These are phyloP conservation scores for Stenoptilia bipunctidactyla DNA, from an alignment of 2,888 invertebrate genomes.

Conservation along the genomic window DNA sequence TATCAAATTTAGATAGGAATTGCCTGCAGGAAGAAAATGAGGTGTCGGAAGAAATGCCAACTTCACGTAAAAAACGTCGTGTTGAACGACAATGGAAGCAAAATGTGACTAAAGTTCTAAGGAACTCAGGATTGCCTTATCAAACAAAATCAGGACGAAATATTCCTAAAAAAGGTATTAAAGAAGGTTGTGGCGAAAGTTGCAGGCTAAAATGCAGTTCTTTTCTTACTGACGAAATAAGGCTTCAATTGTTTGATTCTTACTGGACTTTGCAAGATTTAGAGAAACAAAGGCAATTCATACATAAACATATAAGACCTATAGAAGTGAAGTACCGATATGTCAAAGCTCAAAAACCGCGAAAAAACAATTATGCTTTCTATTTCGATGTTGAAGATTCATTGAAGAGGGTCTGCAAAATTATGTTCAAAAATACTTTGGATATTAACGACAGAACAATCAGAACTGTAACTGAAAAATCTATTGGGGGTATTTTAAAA, in stretches of 20 bases:
- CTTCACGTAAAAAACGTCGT: constrained; percentile 9
- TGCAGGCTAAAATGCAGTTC: constrained; percentile 7
- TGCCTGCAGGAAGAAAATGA: no score
- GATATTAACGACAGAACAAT: no score
- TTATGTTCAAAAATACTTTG: no score
- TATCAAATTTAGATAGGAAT: no score
- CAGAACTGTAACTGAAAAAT: constrained; percentile 10
- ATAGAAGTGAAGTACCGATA: constrained; percentile 8
- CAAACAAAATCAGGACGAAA: constrained; percentile 5
- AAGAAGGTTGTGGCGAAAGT: constrained; percentile 5
- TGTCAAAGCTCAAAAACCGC: constrained; percentile 4
- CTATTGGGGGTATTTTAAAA: constrained; percentile 6
- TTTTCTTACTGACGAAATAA: constrained; percentile 3
- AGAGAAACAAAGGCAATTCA: constrained; percentile 1
- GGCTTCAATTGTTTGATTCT: constrained; percentile 3
- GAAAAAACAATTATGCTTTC: constrained; percentile 9
- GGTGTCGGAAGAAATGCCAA: no score
- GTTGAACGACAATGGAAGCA: constrained; percentile 10
- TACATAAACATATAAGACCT: constrained; percentile 2
- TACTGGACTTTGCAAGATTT: constrained; percentile 5
- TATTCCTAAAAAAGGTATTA: constrained; percentile 3
- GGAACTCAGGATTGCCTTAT: constrained; percentile 10
- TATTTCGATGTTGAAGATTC: constrained; percentile 8
- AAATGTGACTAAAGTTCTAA: constrained; percentile 4
- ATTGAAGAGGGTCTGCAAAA: constrained; percentile 12